phyloP scores from a whole-genome alignment of 64 coral and sea anemone genomes.

The Actinia tenebrosa region DNA sequence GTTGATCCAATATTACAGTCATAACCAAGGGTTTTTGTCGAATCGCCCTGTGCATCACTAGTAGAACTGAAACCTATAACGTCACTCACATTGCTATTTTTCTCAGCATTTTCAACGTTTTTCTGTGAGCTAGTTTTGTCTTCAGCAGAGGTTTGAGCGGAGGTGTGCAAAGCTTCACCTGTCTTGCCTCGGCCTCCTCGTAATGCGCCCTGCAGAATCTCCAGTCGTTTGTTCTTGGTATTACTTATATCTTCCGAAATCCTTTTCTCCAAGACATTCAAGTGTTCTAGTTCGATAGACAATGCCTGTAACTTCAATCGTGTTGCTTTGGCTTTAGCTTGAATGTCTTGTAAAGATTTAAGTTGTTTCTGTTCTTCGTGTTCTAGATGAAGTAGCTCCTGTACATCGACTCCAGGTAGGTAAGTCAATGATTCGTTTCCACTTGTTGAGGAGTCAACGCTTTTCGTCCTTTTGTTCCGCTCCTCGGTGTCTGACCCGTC shows the following conservation, averaged over 20 bases:
- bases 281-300: conserved; percentile 67
- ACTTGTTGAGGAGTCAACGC: background rate
- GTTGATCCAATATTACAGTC: background rate
- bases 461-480: background rate
- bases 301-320: conserved; percentile 67
- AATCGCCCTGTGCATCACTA: background rate
- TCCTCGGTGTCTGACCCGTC: background rate
- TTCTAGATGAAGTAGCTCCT: conserved; percentile 65
- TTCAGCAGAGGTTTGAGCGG: background rate
- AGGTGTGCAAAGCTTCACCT: background rate
- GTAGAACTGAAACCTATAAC: background rate
- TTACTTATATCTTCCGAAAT: conserved; percentile 63
- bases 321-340: conserved; percentile 50
- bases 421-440: conserved; percentile 13
- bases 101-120: background rate
- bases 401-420: conserved; percentile 55
- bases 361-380: conserved; percentile 75
- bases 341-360: conserved; percentile 58
- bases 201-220: conserved; percentile 64
- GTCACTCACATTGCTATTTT: background rate
- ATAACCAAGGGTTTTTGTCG: background rate
- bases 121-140: background rate
- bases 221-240: conserved; percentile 43
- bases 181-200: background rate
- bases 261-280: conserved; percentile 63